A percentile compares a stretch with the other conserved stretches of the same genome.
Conservation (phyloP, 2,797 vertebrate genomes). For the Gymnopithys bicolor region DNA sequence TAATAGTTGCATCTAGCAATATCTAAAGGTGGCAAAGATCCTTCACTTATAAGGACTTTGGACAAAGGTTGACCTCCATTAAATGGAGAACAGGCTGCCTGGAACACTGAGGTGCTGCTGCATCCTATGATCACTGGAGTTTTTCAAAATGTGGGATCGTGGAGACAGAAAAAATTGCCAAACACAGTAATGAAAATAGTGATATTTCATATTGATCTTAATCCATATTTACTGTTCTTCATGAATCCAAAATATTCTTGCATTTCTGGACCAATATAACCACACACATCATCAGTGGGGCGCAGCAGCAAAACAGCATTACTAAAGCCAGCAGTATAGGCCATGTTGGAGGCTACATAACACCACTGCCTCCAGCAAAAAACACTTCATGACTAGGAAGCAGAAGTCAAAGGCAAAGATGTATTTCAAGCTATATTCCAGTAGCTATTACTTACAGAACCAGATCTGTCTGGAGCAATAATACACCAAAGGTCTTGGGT, state of each 20-base stretch:
- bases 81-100: neutral
- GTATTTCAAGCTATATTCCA: neutral
- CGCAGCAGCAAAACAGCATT: neutral
- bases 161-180: neutral
- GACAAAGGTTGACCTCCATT: neutral
- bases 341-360: neutral
- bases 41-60: neutral
- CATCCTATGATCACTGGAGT: neutral
- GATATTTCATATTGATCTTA: neutral
- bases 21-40: neutral
- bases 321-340: neutral
- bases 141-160: neutral
- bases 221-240: neutral
- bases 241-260: neutral
- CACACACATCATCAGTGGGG: neutral
- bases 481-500: neutral
- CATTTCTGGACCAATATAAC: neutral
- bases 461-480: neutral
- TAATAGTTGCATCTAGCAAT: neutral
- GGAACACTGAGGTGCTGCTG: neutral
- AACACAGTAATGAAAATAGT: neutral
- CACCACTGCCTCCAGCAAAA: neutral
- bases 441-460: neutral
- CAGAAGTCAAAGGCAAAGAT: neutral
- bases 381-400: neutral